phyloP scores from a whole-genome alignment of 2,888 invertebrate species.

The Lymantria dispar region DNA sequence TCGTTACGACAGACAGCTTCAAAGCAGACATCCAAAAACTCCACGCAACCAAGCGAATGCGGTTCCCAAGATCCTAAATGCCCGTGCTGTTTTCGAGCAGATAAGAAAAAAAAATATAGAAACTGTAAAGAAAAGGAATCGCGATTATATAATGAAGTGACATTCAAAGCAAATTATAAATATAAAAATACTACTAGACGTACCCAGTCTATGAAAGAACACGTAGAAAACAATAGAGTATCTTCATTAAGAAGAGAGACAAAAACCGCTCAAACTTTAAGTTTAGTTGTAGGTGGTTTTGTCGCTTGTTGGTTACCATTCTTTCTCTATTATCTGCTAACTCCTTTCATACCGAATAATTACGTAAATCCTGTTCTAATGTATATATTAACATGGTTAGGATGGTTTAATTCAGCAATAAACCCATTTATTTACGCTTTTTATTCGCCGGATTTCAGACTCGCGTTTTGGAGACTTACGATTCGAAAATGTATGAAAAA shows the following conservation, averaged over 20 bases:
- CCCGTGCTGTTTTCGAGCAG: slow-evolving; percentile 66
- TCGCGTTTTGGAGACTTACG: slow-evolving; percentile 93
- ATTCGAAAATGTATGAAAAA: slow-evolving; percentile 84
- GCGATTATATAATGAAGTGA: slow-evolving; percentile 63
- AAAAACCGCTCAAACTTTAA: slow-evolving; percentile 93
- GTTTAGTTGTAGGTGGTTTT: slow-evolving; percentile 93
- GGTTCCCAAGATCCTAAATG: slow-evolving; percentile 67
- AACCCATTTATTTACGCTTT: slow-evolving; percentile 96
- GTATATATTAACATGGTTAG: slow-evolving; percentile 92
- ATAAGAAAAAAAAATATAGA: slow-evolving; percentile 56
- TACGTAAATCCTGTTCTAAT: slow-evolving; percentile 85
- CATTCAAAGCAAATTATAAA: slow-evolving; percentile 70
- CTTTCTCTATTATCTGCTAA: slow-evolving; percentile 90
- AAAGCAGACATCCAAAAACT: slow-evolving; percentile 61
- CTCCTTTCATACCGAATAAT: slow-evolving; percentile 87
- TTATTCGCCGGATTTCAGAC: slow-evolving; percentile 92
- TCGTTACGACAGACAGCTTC: slow-evolving; percentile 66
- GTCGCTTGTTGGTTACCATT: slow-evolving; percentile 95
- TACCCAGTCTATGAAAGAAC: slow-evolving; percentile 79
- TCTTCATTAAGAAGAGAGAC: slow-evolving; percentile 89
- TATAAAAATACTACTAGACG: slow-evolving; percentile 69
- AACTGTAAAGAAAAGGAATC: slow-evolving; percentile 61
- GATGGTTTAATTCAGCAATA: slow-evolving; percentile 95
- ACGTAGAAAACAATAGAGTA: slow-evolving; percentile 82
- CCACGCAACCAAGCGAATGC: slow-evolving; percentile 61